Percentiles rank a stretch among this genome's conserved stretches.
phyloP scores from a whole-genome alignment of 2,888 invertebrate genomes.

The Phania funesta region DNA sequence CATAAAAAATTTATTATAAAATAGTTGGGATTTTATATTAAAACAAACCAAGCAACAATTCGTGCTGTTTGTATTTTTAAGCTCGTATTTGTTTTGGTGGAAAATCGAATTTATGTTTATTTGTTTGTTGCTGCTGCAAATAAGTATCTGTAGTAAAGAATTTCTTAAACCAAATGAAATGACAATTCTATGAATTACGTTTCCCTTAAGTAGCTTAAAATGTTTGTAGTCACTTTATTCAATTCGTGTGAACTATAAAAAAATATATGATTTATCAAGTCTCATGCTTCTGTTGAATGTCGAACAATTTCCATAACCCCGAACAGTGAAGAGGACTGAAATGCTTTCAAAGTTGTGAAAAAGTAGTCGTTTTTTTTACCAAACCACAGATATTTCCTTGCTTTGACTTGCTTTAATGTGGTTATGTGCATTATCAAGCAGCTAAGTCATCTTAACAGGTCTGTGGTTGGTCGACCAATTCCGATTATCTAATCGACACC shows the following conservation, averaged over 20 bases:
- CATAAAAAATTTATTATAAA: neutral
- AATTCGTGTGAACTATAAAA: neutral
- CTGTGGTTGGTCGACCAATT: too few species aligned
- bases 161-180: conserved; percentile 39
- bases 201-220: neutral
- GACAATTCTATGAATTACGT: neutral
- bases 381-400: too few species aligned
- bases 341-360: too few species aligned
- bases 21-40: neutral
- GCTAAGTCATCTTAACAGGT: too few species aligned
- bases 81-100: neutral
- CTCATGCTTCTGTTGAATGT: neutral
- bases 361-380: too few species aligned
- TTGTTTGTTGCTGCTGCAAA: neutral
- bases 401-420: too few species aligned
- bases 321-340: too few species aligned
- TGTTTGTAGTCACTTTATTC: neutral
- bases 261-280: neutral
- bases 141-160: neutral
- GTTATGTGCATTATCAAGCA: too few species aligned
- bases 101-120: conserved; percentile 13
- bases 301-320: too few species aligned
- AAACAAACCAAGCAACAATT: neutral
- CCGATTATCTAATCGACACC: too few species aligned
- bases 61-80: neutral